Conservation (phyloP, 2,888 invertebrate species). For the Gastrophysa polygoni region DNA sequence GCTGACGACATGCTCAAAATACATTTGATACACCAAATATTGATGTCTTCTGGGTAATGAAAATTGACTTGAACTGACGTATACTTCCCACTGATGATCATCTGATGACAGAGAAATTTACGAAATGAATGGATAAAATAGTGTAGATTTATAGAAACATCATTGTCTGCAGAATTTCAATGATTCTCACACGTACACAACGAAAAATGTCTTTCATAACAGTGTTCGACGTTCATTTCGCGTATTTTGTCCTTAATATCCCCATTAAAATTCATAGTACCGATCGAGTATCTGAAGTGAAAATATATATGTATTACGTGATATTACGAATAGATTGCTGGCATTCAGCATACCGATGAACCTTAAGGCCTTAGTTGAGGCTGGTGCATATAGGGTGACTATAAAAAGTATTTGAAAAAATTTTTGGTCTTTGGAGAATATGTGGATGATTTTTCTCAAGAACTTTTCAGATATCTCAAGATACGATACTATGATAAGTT, state of each 20-base stretch:
- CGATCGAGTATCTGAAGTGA: conserved; percentile 58
- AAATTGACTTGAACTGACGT: too few species aligned
- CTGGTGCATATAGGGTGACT: too few species aligned
- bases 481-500: too few species aligned
- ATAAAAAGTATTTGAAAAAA: too few species aligned
- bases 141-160: not conserved
- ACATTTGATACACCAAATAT: too few species aligned
- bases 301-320: conserved; percentile 57
- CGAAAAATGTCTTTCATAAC: conserved; percentile 28
- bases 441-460: too few species aligned
- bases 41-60: too few species aligned
- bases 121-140: not conserved
- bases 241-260: conserved; percentile 47
- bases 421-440: too few species aligned
- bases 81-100: too few species aligned
- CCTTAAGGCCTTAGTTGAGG: not conserved
- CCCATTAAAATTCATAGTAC: conserved; percentile 57
- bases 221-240: conserved; percentile 40
- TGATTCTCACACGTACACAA: conserved; percentile 24
- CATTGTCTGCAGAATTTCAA: conserved; percentile 12
- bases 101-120: too few species aligned
- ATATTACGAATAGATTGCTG: conserved; percentile 48
- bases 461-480: too few species aligned
- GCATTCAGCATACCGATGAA: conserved; percentile 1
- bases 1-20: too few species aligned